phyloP scores from a whole-genome alignment of 2,113 vertebrate genomes.

The Zosterops lateralis region DNA sequence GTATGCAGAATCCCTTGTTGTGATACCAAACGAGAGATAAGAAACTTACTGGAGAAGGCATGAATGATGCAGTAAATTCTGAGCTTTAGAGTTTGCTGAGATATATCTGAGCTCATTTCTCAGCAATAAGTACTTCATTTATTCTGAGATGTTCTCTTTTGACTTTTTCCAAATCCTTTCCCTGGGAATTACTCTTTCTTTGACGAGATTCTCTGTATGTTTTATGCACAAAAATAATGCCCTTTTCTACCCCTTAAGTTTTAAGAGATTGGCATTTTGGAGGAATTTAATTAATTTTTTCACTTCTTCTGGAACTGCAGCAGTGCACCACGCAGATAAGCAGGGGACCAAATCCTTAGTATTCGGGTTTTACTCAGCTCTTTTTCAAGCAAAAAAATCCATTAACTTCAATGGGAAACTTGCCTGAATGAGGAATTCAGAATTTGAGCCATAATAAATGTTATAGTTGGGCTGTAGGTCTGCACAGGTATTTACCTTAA shows the following conservation, averaged over 20 bases:
- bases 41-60: constrained; percentile 63
- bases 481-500: constrained; percentile 52
- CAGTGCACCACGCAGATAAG: constrained; percentile 20
- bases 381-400: constrained; percentile 41
- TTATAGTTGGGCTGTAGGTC: constrained; percentile 16
- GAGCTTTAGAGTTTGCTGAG: constrained; percentile 66
- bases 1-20: constrained; percentile 74
- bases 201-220: constrained; percentile 23
- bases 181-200: constrained; percentile 9
- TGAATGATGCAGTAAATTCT: constrained; percentile 72
- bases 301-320: background rate
- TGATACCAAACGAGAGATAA: constrained; percentile 70
- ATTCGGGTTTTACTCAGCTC: constrained; percentile 37
- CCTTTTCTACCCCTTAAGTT: background rate
- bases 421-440: constrained; percentile 15
- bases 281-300: constrained; percentile 22
- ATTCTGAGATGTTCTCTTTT: constrained; percentile 57
- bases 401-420: constrained; percentile 29
- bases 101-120: constrained; percentile 72
- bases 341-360: constrained; percentile 10
- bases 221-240: background rate
- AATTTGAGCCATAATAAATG: constrained; percentile 21
- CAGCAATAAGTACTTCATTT: constrained; percentile 73
- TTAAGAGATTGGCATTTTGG: background rate
- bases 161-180: constrained; percentile 48